A percentile compares a stretch with the other conserved stretches of the same genome.
Conservation (phyloP, 2,888 invertebrate genomes). For the Asteroscopus sphinx region DNA sequence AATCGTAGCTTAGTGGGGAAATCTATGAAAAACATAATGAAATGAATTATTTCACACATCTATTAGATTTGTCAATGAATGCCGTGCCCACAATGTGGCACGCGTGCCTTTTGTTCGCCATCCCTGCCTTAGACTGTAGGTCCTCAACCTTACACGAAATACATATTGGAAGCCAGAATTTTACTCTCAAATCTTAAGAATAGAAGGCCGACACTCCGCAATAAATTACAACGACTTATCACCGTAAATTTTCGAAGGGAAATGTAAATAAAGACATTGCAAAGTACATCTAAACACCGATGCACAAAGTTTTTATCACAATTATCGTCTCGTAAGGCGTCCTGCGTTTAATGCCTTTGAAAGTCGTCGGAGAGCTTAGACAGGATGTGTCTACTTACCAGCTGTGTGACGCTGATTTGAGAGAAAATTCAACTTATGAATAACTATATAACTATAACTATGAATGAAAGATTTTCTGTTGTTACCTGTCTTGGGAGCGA, state of each 20-base stretch:
- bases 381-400: conserved; percentile 59
- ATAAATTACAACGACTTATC: not conserved
- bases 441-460: no score
- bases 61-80: no score
- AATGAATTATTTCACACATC: no score
- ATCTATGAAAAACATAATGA: no score
- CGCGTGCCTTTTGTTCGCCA: no score
- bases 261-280: conserved; percentile 22
- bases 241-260: not conserved
- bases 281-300: conserved; percentile 2
- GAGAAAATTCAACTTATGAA: conserved; percentile 52
- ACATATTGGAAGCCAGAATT: no score
- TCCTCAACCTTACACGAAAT: no score
- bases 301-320: conserved; percentile 31
- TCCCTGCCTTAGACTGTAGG: no score
- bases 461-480: conserved; percentile 37
- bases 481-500: not conserved
- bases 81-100: no score
- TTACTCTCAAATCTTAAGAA: not conserved
- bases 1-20: no score
- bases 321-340: conserved; percentile 42
- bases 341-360: conserved; percentile 55
- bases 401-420: conserved; percentile 13
- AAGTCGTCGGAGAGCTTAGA: conserved; percentile 61
- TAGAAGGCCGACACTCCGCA: not conserved